Base-by-base conservation (phyloP, 2,888 invertebrate species). In the Colletes collaris region DNA sequence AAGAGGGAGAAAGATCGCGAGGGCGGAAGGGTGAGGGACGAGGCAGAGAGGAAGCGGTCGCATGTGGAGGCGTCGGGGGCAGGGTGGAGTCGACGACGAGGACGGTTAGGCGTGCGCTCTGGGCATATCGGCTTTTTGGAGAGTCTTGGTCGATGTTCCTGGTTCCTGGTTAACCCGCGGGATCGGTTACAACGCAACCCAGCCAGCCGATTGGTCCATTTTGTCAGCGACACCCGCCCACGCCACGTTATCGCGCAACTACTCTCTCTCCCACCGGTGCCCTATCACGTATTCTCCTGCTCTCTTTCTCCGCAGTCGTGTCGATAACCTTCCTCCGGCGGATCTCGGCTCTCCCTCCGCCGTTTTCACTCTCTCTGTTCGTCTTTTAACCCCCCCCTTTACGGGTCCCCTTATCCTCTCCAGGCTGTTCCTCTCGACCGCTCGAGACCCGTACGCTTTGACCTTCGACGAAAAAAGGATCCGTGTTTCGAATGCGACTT, bases 201-300 rank as follows among this genome's bases (percentile, higher is more conserved):
- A 79, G 86, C 80, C 81, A 86, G 79, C 87, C 87, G 87, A 93
- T 93, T 93, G 93, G 93, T 91, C 87, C 90, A 89, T 92, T 92
- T 92, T 92, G 92, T 93, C 90, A 92, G 91, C 88, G 92, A 93
- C 90, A 92, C 92, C 91, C 93, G 93, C 93, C 93, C 92, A 92
- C 92, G 89, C 89, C 78, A 79, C 84, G 89, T 88, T 89, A 90
- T 91, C 90, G 87, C 86, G 83, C 85, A 84, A 83, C 86, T 83
- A 84, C 82, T 66, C 78, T 76, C 70, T 66, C 55, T 58, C 65
- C 69, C 44, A 40, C 58, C 27, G 19, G 65, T 52, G 3, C 37
- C 64, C 62, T 50, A 19, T 27, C 27, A 44, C 44, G 11, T 4
- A 58, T 59, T 40, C 52, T 37, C 53, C 64, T 63, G 0, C 37